Evolutionary conservation across 2,113 vertebrate species (phyloP), one percentile per base, ranked within the genome.

Genomic region (Felis chaus): DNA sequence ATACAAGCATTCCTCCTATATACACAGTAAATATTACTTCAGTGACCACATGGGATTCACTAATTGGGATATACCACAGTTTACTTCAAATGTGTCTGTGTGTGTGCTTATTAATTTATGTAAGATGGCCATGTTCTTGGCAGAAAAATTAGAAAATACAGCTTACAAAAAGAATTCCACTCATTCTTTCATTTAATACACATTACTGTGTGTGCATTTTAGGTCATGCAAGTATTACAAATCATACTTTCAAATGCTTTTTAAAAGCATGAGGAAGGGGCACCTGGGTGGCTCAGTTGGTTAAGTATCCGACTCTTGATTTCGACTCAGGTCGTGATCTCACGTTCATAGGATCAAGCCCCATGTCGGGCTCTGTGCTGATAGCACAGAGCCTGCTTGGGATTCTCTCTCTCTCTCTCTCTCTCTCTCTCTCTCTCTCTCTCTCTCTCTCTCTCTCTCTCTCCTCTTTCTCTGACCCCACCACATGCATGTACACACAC

Each of bases 101-200:
- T 53, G 15, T 78, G 45, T 73, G 14, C 50, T 80, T 80, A 92
- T 16, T 29, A n/a, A 79, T 48, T 63, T 88, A 93, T 4, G n/a
- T 16, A 69, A 87, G 39, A 81, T 84, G 48, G 73, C 39, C 19
- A 76, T 27, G 33, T 85, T 92, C 71, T 81, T 95, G 65, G 71
- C 55, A 97, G 79, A 92, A 89, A 92, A 88, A 84, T 68, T 66
- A 65, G 66, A 89, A 92, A 76, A 81, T 29, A 82, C 36, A 71
- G 57, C 41, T 86, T 92, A 68, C 48, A 94, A 80, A 94, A 93
- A 85, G 23, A 91, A 92, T 53, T 89, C 39, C 36, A 73, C 45
- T 81, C 4, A 79, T 74, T 85, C 27, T 48, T 65, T 84, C 41
- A 89, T 71, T 93, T 95, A 95, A 92, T 82, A 96, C 71, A 91